A percentile compares a stretch with the other conserved stretches of the same genome.
Conservation (phyloP, 2,797 vertebrate genomes). For the Oceanodroma leucorhoa region DNA sequence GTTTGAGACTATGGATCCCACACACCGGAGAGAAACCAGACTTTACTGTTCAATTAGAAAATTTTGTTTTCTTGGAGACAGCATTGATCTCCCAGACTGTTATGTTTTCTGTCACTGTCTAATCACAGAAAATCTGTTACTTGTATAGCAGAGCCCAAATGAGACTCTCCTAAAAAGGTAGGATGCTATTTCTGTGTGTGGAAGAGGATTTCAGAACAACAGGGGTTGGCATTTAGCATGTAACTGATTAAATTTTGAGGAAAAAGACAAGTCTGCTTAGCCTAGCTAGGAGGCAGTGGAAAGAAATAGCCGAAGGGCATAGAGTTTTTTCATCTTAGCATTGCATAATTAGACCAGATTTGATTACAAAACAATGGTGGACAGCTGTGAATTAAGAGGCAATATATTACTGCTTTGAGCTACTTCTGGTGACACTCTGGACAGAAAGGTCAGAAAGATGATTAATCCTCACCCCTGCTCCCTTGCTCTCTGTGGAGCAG, state of each 20-base stretch:
- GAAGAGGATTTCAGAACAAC: background rate
- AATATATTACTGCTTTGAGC: background rate
- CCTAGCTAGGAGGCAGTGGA: background rate
- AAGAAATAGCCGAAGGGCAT: background rate
- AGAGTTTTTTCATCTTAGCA: background rate
- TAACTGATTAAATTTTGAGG: background rate
- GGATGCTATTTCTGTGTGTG: background rate
- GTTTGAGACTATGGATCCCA: background rate
- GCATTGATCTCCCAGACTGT: background rate
- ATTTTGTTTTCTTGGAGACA: conserved; percentile 38
- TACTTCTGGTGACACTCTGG: background rate
- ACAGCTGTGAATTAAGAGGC: background rate
- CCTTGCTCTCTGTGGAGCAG: background rate
- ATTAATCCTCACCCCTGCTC: background rate
- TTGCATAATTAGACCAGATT: background rate
- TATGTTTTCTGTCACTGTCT: conserved; percentile 33
- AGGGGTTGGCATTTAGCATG: background rate
- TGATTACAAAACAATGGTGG: background rate
- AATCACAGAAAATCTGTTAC: background rate
- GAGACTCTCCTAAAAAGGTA: background rate
- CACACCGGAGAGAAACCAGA: background rate
- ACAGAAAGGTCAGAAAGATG: background rate
- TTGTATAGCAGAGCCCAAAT: background rate
- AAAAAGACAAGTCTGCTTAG: background rate
- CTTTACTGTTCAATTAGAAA: conserved; percentile 35